phyloP scores from a whole-genome alignment of 2,113 vertebrate genomes.

The Phoenicopterus ruber region DNA sequence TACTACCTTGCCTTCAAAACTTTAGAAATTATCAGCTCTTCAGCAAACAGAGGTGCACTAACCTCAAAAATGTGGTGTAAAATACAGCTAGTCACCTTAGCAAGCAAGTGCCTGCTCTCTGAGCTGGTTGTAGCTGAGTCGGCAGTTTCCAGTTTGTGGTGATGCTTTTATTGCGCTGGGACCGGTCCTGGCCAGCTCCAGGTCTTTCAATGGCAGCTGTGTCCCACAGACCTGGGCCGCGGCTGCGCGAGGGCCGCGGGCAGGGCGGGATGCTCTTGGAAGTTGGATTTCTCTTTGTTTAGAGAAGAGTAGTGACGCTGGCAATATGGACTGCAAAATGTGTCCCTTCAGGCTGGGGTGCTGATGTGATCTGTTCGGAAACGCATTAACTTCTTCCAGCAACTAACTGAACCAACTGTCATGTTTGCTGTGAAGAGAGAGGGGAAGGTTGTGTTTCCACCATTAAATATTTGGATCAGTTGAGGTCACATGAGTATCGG shows the following conservation, averaged over 20 bases:
- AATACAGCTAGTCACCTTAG: background rate
- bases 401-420: background rate
- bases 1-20: background rate
- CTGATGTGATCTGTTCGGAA: background rate
- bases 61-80: background rate
- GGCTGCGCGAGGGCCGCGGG: fast-evolving
- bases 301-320: background rate
- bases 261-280: background rate
- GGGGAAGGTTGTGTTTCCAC: background rate
- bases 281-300: background rate
- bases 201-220: background rate
- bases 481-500: background rate
- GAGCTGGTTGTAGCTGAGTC: too few relatives aligned
- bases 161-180: background rate
- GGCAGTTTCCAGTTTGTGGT: background rate
- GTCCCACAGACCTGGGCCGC: background rate
- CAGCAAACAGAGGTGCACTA: background rate
- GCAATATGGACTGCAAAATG: background rate
- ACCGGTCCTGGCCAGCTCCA: background rate
- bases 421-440: background rate
- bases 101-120: background rate
- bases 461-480: background rate
- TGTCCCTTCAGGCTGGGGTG: background rate
- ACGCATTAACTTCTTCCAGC: background rate
- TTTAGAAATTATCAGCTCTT: background rate